Percentiles rank a stretch among this genome's conserved stretches.
phyloP scores from a whole-genome alignment of 2,888 invertebrate genomes.

The Tuta absoluta region DNA sequence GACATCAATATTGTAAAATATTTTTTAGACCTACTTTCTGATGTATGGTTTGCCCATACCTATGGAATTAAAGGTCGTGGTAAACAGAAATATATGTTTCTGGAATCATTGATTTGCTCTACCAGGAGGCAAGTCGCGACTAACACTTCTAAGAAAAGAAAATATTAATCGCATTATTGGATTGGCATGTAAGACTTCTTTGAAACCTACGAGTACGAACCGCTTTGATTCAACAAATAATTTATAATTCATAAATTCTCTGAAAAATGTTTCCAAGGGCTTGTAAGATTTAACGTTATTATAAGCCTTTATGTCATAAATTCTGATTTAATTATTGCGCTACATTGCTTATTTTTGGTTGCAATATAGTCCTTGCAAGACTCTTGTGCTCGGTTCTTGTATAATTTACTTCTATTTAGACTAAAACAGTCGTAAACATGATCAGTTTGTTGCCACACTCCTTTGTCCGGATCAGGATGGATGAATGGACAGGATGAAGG shows the following conservation, averaged over 20 bases:
- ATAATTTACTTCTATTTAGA: conserved; percentile 30
- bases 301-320: conserved; percentile 30
- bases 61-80: no score
- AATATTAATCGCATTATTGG: conserved; percentile 12
- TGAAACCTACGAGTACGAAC: conserved; percentile 17
- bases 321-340: conserved; percentile 27
- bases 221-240: conserved; percentile 23
- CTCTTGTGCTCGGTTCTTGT: not conserved
- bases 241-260: conserved; percentile 22
- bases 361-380: conserved; percentile 2
- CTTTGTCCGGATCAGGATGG: conserved; percentile 60
- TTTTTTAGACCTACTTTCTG: no score
- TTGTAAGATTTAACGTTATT: conserved; percentile 22
- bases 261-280: conserved; percentile 9
- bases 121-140: conserved; percentile 4
- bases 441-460: conserved; percentile 46
- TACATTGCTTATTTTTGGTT: conserved; percentile 15
- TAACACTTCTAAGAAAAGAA: not conserved
- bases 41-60: no score
- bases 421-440: conserved; percentile 39
- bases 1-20: no score
- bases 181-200: conserved; percentile 16
- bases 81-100: not conserved
- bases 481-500: conserved; percentile 53
- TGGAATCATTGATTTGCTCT: not conserved